Evolutionary conservation across 2,113 vertebrate species (phyloP).

Genomic region (Urocynchramus pylzowi): DNA sequence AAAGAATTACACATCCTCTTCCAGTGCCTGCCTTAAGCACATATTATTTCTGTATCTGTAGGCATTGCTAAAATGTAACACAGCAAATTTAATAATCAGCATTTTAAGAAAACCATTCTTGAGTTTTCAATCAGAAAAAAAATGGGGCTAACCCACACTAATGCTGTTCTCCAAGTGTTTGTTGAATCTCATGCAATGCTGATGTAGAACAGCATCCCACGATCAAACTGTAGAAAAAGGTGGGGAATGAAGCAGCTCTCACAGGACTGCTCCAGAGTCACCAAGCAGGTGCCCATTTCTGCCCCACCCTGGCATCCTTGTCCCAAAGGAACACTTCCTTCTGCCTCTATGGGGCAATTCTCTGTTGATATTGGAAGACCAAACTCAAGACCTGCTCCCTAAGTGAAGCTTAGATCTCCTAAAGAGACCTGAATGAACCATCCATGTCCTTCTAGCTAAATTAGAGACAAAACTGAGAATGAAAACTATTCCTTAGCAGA

Average conservation of each 20-base stretch:
- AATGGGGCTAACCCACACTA: background rate
- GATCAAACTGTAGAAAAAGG: background rate
- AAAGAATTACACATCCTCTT: background rate
- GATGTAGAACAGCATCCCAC: fast-evolving
- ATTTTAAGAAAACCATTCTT: background rate
- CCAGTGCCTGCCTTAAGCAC: background rate
- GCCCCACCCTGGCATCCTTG: background rate
- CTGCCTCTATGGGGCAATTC: background rate
- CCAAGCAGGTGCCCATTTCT: background rate
- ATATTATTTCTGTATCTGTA: background rate
- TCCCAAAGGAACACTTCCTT: background rate
- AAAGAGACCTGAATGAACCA: background rate
- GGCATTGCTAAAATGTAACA: background rate
- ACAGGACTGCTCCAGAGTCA: background rate
- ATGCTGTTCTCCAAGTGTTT: background rate
- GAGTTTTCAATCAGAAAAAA: background rate
- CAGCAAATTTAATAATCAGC: background rate
- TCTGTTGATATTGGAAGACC: background rate
- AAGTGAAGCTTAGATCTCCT: background rate
- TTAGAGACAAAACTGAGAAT: background rate
- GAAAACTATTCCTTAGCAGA: background rate
- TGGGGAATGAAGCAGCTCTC: background rate
- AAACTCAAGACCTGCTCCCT: background rate
- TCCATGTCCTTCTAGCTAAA: background rate
- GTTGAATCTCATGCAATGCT: background rate